These are phyloP conservation scores for Calliphora vomitoria DNA, from an alignment of 2,888 invertebrate genomes.

Conservation along the genomic window DNA sequence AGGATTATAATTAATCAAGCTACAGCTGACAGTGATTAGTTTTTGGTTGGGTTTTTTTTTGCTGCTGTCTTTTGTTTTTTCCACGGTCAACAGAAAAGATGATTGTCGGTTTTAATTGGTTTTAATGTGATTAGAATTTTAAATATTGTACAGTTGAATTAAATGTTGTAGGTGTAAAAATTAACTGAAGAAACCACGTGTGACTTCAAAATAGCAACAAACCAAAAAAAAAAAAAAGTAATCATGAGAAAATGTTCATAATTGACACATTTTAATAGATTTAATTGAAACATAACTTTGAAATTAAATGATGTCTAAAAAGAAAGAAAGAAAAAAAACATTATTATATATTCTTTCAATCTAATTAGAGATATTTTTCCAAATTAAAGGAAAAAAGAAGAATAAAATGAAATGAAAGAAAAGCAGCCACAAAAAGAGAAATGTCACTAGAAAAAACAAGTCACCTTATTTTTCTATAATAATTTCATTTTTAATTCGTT, in stretches of 20 bases:
- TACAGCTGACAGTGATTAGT: background rate
- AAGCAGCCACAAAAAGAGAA: background rate
- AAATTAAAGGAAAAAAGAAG: background rate
- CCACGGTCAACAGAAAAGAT: background rate
- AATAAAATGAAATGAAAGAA: background rate
- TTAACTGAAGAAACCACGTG: background rate
- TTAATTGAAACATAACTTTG: conserved; percentile 44
- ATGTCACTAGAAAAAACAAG: background rate
- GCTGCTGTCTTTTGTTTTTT: background rate
- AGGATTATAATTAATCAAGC: conserved; percentile 19
- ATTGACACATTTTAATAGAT: conserved; percentile 43
- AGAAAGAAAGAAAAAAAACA: conserved; percentile 9
- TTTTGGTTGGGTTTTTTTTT: background rate
- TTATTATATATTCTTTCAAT: conserved; percentile 36
- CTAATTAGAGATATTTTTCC: conserved; percentile 43
- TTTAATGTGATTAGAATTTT: background rate
- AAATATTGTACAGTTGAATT: background rate
- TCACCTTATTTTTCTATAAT: conserved; percentile 13
- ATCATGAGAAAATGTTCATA: background rate
- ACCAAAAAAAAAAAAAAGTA: too few species aligned
- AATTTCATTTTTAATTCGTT: conserved; percentile 49
- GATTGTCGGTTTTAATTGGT: background rate
- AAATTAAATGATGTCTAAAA: conserved; percentile 1
- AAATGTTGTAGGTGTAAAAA: background rate
- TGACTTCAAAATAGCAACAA: background rate